Conservation (phyloP, 2,888 invertebrate genomes). For the Drosophila neutralis region DNA sequence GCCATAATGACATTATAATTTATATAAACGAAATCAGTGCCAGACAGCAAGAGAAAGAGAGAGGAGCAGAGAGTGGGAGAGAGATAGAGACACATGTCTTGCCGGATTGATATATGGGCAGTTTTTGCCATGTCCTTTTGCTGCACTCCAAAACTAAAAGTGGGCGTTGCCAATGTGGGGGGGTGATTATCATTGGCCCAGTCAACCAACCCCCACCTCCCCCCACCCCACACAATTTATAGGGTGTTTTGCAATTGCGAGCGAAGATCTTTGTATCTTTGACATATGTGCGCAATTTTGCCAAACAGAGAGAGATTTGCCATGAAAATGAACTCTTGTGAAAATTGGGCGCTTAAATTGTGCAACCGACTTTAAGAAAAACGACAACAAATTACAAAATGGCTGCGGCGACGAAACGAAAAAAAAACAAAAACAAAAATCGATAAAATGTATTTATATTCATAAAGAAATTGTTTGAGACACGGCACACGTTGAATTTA, state of each 20-base stretch:
- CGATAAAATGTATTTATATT: slow-evolving; percentile 76
- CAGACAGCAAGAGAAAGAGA: slow-evolving; percentile 25
- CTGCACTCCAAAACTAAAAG: slow-evolving; percentile 43
- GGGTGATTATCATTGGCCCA: slow-evolving; percentile 62
- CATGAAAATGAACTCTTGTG: slow-evolving; percentile 56
- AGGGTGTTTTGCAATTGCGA: slow-evolving; percentile 60
- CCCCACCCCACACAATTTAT: slow-evolving; percentile 56
- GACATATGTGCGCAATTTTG: slow-evolving; percentile 82
- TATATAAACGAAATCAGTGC: slow-evolving; percentile 82
- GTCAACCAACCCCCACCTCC: slow-evolving; percentile 32
- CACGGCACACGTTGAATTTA: slow-evolving; percentile 73
- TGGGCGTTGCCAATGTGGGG: slow-evolving; percentile 40
- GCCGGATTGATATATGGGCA: slow-evolving; percentile 74
- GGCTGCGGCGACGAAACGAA: slow-evolving; percentile 18
- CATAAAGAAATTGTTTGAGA: slow-evolving; percentile 69
- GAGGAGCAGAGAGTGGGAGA: slow-evolving; percentile 9
- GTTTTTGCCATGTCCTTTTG: slow-evolving; percentile 39
- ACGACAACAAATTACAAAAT: slow-evolving; percentile 46
- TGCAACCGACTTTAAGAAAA: slow-evolving; percentile 16
- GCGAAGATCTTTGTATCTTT: slow-evolving; percentile 53
- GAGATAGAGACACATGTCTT: slow-evolving; percentile 44
- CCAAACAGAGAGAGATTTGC: slow-evolving; percentile 65
- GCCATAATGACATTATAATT: slow-evolving; percentile 84
- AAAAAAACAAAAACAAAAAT: slow-evolving; percentile 41
- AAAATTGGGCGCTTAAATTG: slow-evolving; percentile 46